Conservation (phyloP, 2,888 invertebrate species). For the Cantharis lateralis region DNA sequence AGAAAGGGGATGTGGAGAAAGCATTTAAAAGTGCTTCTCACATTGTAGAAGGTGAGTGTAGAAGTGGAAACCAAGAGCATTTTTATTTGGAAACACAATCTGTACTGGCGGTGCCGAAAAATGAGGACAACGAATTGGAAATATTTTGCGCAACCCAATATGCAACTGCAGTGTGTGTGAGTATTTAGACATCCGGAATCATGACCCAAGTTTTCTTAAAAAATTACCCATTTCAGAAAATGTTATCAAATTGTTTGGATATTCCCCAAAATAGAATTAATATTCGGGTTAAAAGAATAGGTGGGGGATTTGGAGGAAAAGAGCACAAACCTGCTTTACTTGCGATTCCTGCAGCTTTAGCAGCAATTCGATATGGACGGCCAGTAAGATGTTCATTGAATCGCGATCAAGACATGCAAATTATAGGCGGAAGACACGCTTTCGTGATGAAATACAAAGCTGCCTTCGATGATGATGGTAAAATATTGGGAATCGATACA, state of each 20-base stretch:
- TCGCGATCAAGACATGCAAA: constrained; percentile 92
- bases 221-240: constrained; percentile 56
- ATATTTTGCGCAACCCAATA: constrained; percentile 84
- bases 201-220: neutral
- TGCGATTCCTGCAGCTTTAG: constrained; percentile 77
- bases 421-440: constrained; percentile 89
- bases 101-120: constrained; percentile 68
- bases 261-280: constrained; percentile 76
- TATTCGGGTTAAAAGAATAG: constrained; percentile 82
- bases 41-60: constrained; percentile 76
- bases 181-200: neutral
- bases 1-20: constrained; percentile 65
- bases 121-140: constrained; percentile 84
- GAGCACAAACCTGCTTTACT: constrained; percentile 74
- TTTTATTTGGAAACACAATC: constrained; percentile 93
- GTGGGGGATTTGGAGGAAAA: constrained; percentile 96
- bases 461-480: constrained; percentile 76
- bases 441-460: constrained; percentile 85
- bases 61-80: constrained; percentile 93
- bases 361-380: constrained; percentile 76
- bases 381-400: constrained; percentile 89
- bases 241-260: constrained; percentile 70
- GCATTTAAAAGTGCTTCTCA: constrained; percentile 72
- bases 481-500: constrained; percentile 73
- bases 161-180: constrained; percentile 73